Evolutionary conservation across 2,888 invertebrate species (phyloP).

Genomic region (Heliconius hortense): DNA sequence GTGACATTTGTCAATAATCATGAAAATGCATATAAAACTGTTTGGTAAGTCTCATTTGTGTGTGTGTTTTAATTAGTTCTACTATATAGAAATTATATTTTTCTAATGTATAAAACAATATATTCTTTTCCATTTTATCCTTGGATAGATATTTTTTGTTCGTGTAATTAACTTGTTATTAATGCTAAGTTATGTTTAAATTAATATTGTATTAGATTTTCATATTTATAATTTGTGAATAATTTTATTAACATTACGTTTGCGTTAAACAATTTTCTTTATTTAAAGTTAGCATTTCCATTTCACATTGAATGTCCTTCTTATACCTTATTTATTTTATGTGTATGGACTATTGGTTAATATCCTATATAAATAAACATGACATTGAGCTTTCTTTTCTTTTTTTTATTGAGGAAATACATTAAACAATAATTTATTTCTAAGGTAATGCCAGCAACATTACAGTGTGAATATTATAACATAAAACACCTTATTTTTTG

Average conservation of each 20-base stretch:
- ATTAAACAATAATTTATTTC: background rate
- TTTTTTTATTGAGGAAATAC: background rate
- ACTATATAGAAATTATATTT: background rate
- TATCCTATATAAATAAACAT: background rate
- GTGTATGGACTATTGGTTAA: background rate
- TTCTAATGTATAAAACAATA: background rate
- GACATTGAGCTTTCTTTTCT: background rate
- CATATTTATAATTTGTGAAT: constrained; percentile 2
- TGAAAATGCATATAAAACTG: constrained; percentile 69
- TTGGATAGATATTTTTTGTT: background rate
- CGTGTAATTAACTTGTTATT: background rate
- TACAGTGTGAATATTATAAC: background rate
- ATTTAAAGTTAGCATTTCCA: background rate
- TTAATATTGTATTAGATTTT: background rate
- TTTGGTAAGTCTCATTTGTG: constrained; percentile 61
- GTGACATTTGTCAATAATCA: constrained; percentile 55
- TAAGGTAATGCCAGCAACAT: background rate
- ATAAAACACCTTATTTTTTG: constrained; percentile 6
- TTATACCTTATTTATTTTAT: too few relatives aligned
- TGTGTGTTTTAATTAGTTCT: background rate
- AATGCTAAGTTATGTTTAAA: constrained; percentile 5
- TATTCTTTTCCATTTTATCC: background rate
- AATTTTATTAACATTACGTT: background rate
- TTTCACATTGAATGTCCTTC: background rate
- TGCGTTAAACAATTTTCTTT: background rate